Percentiles rank a stretch among this genome's conserved stretches.
phyloP scores from a whole-genome alignment of 2,797 vertebrate genomes.

The Naso thynnoides region DNA sequence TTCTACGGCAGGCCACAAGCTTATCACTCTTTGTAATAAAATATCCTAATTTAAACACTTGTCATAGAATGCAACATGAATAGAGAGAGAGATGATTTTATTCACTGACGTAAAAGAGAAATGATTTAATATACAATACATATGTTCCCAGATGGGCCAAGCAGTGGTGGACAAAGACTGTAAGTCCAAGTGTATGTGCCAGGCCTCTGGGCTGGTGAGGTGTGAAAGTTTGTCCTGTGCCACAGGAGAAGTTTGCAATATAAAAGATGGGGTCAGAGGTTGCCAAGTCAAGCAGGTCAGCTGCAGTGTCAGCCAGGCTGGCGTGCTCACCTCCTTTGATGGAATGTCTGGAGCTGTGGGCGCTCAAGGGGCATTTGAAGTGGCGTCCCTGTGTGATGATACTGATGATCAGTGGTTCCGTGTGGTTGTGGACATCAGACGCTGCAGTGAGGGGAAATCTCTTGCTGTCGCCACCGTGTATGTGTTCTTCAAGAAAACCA shows the following conservation, averaged over 20 bases:
- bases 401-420: conserved; percentile 79
- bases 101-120: neutral
- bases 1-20: too few relatives aligned
- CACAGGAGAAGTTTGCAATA: conserved; percentile 59
- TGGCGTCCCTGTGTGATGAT: conserved; percentile 77
- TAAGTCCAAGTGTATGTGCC: conserved; percentile 78
- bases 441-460: conserved; percentile 53
- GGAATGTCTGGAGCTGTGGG: conserved; percentile 62
- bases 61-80: neutral
- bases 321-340: conserved; percentile 82
- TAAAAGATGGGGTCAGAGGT: conserved; percentile 71
- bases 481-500: conserved; percentile 73
- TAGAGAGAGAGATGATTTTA: neutral
- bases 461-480: conserved; percentile 58
- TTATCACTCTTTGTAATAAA: too few relatives aligned
- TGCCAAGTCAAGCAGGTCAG: conserved; percentile 71
- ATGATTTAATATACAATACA: neutral
- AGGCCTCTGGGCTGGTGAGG: conserved; percentile 63
- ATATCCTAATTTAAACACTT: neutral
- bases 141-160: conserved; percentile 78
- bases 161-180: conserved; percentile 75
- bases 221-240: conserved; percentile 77
- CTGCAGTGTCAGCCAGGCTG: conserved; percentile 72
- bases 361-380: conserved; percentile 75
- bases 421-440: conserved; percentile 79